Evolutionary conservation across 1,140 invertebrate genomes (phyloP).

Genomic region (Trichogramma pretiosum): DNA sequence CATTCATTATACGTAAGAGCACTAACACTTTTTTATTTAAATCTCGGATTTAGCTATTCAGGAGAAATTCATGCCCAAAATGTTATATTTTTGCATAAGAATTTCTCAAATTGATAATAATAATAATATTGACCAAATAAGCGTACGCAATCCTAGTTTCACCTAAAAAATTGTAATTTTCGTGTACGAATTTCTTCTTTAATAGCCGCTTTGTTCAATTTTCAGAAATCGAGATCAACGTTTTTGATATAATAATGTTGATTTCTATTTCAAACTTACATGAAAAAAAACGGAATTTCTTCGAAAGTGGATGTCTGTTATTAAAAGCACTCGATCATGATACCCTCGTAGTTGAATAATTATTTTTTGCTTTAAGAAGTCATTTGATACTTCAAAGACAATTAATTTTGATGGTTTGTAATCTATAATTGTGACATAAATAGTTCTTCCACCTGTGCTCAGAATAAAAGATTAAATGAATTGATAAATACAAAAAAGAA

Average conservation of each 20-base stretch:
- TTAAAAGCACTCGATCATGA: constrained; percentile 27
- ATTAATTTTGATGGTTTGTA: constrained; percentile 26
- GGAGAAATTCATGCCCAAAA: too few relatives aligned
- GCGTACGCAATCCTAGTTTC: too few relatives aligned
- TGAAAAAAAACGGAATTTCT: constrained; percentile 29
- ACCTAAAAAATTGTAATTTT: too few relatives aligned
- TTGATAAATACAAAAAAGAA: too few relatives aligned
- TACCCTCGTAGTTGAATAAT: constrained; percentile 25
- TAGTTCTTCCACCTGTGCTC: constrained; percentile 23
- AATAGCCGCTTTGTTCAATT: neutral
- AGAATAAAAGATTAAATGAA: neutral
- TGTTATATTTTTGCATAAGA: too few relatives aligned
- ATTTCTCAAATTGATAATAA: too few relatives aligned
- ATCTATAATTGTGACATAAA: constrained; percentile 25
- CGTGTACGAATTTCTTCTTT: neutral
- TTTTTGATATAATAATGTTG: too few relatives aligned
- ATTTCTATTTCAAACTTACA: constrained; percentile 21
- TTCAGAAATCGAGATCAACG: too few relatives aligned
- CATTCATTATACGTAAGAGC: too few relatives aligned
- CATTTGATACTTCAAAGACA: constrained; percentile 26
- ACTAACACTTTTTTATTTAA: too few relatives aligned
- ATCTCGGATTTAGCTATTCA: too few relatives aligned
- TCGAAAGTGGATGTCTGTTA: constrained; percentile 23
- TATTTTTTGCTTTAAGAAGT: constrained; percentile 26
- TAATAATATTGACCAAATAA: too few relatives aligned